A percentile compares a stretch with the other conserved stretches of the same genome.
Evolutionary conservation across 2,888 invertebrate species (phyloP).

Genomic region (Ditula angustiorana): DNA sequence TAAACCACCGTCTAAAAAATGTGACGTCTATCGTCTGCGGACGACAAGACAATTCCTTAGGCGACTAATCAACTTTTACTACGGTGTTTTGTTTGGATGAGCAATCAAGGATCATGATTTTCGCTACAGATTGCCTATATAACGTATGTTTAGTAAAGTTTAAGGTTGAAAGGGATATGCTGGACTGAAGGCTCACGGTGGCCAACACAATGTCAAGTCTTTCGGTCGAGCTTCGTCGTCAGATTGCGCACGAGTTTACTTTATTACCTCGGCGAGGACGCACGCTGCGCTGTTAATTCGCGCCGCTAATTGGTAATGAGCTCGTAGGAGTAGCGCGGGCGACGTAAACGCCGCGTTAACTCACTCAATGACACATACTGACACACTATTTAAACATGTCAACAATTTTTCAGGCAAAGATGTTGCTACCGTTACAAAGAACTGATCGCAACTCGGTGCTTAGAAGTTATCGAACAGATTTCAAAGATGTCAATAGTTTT

Average conservation of each 20-base stretch:
- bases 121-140: no score
- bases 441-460: not conserved
- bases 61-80: constrained; percentile 4
- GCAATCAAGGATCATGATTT: no score
- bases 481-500: constrained; percentile 58
- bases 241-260: constrained; percentile 53
- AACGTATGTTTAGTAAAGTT: not conserved
- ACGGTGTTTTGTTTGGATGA: no score
- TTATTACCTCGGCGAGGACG: constrained; percentile 76
- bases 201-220: constrained; percentile 53
- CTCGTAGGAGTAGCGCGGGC: constrained; percentile 84
- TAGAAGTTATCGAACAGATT: constrained; percentile 42
- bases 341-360: constrained; percentile 69
- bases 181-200: not conserved
- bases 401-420: not conserved
- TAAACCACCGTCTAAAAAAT: constrained; percentile 26
- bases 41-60: constrained; percentile 18
- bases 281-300: constrained; percentile 82
- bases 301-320: constrained; percentile 68
- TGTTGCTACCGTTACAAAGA: not conserved
- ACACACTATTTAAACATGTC: constrained; percentile 23
- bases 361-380: constrained; percentile 66
- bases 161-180: not conserved
- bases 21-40: not conserved
- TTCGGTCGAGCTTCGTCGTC: constrained; percentile 52